These are phyloP conservation scores for Notocelia uddmanniana DNA, from an alignment of 2,888 invertebrate species.

Conservation along the genomic window DNA sequence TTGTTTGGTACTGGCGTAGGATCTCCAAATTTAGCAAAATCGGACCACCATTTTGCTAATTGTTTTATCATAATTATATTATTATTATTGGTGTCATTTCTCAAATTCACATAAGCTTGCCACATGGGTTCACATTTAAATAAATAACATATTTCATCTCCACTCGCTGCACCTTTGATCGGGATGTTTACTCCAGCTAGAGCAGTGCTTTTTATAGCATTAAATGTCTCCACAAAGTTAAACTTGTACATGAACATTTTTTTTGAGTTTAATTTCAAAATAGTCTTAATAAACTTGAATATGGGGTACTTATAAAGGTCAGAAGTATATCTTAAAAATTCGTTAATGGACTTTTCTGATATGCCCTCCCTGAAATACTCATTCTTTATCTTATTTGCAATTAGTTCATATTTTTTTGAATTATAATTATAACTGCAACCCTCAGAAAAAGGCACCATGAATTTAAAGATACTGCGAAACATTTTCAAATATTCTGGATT, in stretches of 20 bases:
- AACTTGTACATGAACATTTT: constrained; percentile 78
- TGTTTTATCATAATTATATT: constrained; percentile 72
- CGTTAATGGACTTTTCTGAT: constrained; percentile 63
- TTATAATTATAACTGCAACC: constrained; percentile 67
- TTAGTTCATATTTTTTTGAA: constrained; percentile 59
- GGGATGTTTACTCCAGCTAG: constrained; percentile 57
- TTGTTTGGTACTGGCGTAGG: constrained; percentile 64
- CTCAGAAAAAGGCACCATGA: constrained; percentile 73
- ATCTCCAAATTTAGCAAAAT: constrained; percentile 78
- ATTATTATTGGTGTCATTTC: constrained; percentile 55
- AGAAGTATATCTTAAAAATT: constrained; percentile 72
- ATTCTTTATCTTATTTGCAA: constrained; percentile 65
- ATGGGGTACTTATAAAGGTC: constrained; percentile 78
- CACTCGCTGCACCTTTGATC: constrained; percentile 77
- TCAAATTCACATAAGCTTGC: constrained; percentile 67
- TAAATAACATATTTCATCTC: constrained; percentile 81
- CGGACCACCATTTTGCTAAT: constrained; percentile 78
- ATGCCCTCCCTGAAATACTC: constrained; percentile 68
- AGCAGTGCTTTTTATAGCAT: constrained; percentile 69
- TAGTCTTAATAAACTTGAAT: constrained; percentile 71
- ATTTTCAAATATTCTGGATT: constrained; percentile 68
- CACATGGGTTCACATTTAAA: constrained; percentile 77
- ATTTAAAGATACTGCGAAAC: constrained; percentile 68
- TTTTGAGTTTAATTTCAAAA: constrained; percentile 55
- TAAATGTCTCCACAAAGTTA: constrained; percentile 75